phyloP scores from a whole-genome alignment of 2,888 invertebrate genomes.

The Drosophila borealis region DNA sequence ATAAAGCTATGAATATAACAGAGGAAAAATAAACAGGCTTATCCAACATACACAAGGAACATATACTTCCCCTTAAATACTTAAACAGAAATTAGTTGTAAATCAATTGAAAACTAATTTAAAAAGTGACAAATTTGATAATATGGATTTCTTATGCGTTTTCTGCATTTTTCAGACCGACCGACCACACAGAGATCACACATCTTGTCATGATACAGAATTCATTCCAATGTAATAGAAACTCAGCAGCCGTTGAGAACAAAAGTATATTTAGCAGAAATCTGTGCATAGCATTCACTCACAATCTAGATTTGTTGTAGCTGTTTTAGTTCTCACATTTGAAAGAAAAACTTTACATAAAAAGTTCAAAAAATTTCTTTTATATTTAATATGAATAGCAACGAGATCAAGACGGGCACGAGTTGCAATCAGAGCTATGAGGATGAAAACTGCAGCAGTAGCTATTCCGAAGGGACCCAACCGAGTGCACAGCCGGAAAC shows the following conservation, averaged over 20 bases:
- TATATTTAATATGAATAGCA: conserved; percentile 40
- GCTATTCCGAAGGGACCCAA: conserved; percentile 40
- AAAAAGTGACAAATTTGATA: too few relatives aligned
- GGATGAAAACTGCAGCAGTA: conserved; percentile 63
- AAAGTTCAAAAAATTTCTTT: conserved; percentile 24
- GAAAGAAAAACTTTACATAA: conserved; percentile 37
- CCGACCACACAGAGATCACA: background rate
- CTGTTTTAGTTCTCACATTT: conserved; percentile 48
- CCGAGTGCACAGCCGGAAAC: conserved; percentile 7
- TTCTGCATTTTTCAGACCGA: background rate
- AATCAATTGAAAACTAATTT: too few relatives aligned
- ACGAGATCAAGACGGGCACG: conserved; percentile 29
- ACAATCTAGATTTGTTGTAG: conserved; percentile 36
- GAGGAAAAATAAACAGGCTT: too few relatives aligned
- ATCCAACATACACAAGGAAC: too few relatives aligned
- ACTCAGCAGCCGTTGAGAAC: conserved; percentile 36
- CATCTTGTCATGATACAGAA: background rate
- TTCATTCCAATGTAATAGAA: conserved; percentile 1
- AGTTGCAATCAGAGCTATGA: conserved; percentile 25
- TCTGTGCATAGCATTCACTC: conserved; percentile 26
- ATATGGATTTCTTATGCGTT: background rate
- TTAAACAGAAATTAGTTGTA: too few relatives aligned
- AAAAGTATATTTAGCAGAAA: background rate
- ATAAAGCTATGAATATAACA: background rate
- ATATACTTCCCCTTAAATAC: too few relatives aligned